These are phyloP conservation scores for Drosophila hamatofila DNA, from an alignment of 2,888 invertebrate genomes.

Conservation along the genomic window DNA sequence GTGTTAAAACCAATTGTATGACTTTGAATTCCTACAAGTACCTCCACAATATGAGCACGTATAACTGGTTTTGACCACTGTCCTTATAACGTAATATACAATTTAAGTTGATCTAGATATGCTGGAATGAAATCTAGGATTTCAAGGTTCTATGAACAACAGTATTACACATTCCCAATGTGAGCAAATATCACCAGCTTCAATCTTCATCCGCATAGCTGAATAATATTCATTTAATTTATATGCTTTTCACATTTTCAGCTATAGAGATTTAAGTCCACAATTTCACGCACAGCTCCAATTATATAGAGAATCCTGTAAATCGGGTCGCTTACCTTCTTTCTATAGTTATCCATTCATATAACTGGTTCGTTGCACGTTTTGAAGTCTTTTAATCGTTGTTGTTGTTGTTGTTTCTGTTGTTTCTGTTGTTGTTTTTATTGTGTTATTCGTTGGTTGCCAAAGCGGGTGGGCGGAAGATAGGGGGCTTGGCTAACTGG, in stretches of 20 bases:
- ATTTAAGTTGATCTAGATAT: too few relatives aligned
- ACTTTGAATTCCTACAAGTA: too few relatives aligned
- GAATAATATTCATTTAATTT: neutral
- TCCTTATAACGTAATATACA: too few relatives aligned
- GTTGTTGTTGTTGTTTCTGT: constrained; percentile 9
- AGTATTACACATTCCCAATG: too few relatives aligned
- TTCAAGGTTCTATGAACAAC: too few relatives aligned
- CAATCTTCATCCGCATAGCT: neutral
- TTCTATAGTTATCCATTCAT: constrained; percentile 84
- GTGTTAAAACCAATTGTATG: too few relatives aligned
- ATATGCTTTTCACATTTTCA: neutral
- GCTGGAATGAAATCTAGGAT: too few relatives aligned
- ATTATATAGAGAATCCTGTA: neutral
- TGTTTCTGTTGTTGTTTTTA: constrained; percentile 9
- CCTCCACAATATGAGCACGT: too few relatives aligned
- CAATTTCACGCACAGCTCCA: neutral
- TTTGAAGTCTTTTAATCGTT: constrained; percentile 16
- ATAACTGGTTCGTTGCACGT: constrained; percentile 52
- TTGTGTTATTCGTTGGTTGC: constrained; percentile 30
- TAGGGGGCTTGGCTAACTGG: constrained; percentile 25
- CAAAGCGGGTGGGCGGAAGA: constrained; percentile 48
- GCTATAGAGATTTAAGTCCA: neutral
- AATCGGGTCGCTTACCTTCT: constrained; percentile 77
- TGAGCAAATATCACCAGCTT: neutral
- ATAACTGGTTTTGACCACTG: too few relatives aligned